Percentiles rank a stretch among this genome's conserved stretches.
phyloP scores from a whole-genome alignment of 2,888 invertebrate species.

The Platycheirus rosarum region DNA sequence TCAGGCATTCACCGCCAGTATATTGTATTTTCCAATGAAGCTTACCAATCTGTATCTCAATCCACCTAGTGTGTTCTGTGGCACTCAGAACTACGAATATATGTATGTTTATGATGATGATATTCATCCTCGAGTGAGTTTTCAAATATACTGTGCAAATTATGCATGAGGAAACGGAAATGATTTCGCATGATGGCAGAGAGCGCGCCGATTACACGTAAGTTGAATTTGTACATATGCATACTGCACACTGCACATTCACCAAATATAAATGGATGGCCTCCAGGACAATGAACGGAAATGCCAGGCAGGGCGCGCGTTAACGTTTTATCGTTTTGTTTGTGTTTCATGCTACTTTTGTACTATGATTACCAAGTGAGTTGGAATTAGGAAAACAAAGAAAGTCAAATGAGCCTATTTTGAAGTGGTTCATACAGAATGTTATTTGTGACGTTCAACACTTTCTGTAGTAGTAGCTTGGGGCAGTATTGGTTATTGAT shows the following conservation, averaged over 20 bases:
- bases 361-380: neutral
- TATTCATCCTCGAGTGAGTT: slow-evolving; percentile 65
- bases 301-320: neutral
- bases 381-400: neutral
- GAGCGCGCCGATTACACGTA: slow-evolving; percentile 51
- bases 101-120: no score
- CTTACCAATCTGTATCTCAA: neutral
- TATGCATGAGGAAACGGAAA: slow-evolving; percentile 73
- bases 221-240: slow-evolving; percentile 7
- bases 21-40: slow-evolving; percentile 4
- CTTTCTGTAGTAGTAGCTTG: no score
- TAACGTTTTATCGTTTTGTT: slow-evolving; percentile 5
- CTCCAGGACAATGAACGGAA: slow-evolving; percentile 8
- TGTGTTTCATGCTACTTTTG: slow-evolving; percentile 3
- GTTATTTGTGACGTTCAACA: no score
- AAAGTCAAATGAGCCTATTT: no score
- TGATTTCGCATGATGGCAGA: slow-evolving; percentile 59
- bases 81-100: neutral
- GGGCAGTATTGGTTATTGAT: no score
- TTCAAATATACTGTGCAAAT: slow-evolving; percentile 66
- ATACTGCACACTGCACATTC: slow-evolving; percentile 9
- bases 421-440: no score
- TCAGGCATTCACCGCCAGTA: neutral
- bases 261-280: slow-evolving; percentile 3
- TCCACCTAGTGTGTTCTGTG: neutral